These are phyloP conservation scores for Drosophila simulans DNA, from an alignment of 1,140 invertebrate species.

Conservation along the genomic window DNA sequence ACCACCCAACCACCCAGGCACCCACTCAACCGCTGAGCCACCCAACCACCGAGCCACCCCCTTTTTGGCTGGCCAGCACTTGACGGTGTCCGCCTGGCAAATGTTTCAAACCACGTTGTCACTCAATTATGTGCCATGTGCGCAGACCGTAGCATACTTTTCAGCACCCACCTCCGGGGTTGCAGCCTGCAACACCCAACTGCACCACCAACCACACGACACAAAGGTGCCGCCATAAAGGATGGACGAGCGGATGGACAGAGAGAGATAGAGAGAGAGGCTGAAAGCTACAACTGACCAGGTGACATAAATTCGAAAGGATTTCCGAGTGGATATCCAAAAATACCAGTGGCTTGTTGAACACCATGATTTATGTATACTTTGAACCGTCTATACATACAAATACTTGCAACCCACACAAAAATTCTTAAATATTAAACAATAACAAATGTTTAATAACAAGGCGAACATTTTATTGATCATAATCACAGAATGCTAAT, in stretches of 20 bases:
- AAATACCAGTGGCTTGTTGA: slow-evolving; percentile 1
- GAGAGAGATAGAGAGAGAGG: neutral
- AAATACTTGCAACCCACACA: neutral
- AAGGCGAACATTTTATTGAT: too few relatives aligned
- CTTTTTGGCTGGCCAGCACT: slow-evolving; percentile 23
- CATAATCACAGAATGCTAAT: too few relatives aligned
- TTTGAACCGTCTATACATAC: neutral
- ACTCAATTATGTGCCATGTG: slow-evolving; percentile 80
- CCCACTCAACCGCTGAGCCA: slow-evolving; percentile 2
- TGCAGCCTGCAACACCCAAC: slow-evolving; percentile 3
- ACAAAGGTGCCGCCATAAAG: slow-evolving; percentile 6
- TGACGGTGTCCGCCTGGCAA: slow-evolving; percentile 69
- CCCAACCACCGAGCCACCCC: slow-evolving; percentile 1
- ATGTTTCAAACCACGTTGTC: slow-evolving; percentile 75
- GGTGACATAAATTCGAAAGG: slow-evolving; percentile 40
- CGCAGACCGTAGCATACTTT: slow-evolving; percentile 70
- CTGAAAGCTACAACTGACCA: slow-evolving; percentile 26
- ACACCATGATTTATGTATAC: neutral
- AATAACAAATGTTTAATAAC: too few relatives aligned
- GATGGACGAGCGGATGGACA: neutral
- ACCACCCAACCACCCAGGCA: slow-evolving; percentile 7
- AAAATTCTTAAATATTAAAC: neutral
- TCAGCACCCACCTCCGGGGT: slow-evolving; percentile 48
- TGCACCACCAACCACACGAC: neutral
- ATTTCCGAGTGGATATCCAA: slow-evolving; percentile 13